Conservation (phyloP, 2,113 vertebrate species). For the Protobothrops mucrosquamatus region DNA sequence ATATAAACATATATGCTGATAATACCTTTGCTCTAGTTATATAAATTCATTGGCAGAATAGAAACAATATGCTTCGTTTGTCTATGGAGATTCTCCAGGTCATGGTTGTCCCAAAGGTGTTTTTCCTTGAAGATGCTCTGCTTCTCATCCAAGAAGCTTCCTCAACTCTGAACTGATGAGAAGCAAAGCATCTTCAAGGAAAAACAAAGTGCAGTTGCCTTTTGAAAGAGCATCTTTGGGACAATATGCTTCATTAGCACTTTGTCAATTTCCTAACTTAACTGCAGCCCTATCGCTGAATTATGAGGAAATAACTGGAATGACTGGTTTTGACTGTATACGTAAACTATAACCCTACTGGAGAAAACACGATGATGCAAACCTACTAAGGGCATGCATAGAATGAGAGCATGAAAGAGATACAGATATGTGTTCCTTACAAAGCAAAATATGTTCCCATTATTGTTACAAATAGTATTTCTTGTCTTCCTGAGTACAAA, state of each 20-base stretch:
- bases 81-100: neutral
- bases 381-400: neutral
- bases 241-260: neutral
- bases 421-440: neutral
- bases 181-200: neutral
- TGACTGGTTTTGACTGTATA: neutral
- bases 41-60: neutral
- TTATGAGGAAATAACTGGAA: neutral
- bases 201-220: neutral
- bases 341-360: neutral
- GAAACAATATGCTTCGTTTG: neutral
- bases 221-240: too few relatives aligned
- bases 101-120: neutral
- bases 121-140: neutral
- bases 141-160: neutral
- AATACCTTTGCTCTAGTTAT: neutral
- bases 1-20: neutral
- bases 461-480: neutral
- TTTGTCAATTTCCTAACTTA: neutral
- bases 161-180: neutral
- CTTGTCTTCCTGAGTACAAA: neutral
- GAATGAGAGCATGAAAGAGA: neutral
- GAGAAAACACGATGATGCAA: neutral
- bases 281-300: neutral
- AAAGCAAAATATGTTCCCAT: neutral